Evolutionary conservation across 2,113 vertebrate genomes (phyloP), one percentile per base, ranked within the genome.

Genomic region (Phaetusa simplex): DNA sequence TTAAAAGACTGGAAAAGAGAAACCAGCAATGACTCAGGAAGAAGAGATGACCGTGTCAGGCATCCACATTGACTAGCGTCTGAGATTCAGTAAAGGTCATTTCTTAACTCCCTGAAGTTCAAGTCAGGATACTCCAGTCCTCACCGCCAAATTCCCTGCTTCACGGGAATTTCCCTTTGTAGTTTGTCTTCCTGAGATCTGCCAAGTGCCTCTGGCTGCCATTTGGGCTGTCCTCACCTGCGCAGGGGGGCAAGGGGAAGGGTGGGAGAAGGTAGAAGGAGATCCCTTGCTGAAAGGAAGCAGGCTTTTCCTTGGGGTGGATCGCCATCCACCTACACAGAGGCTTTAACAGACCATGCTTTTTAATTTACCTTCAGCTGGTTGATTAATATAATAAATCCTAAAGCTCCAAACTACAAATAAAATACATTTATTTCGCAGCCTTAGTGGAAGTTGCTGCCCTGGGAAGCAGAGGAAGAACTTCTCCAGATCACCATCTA

Each of bases 171-270:
- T 73, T 55, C 34, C 8, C 20, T 45, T 72, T 7, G 1, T 21
- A 9, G 7, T 55, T 67, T 69, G 18, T 17, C 40, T 67, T 93
- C 8, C 56, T 13, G 6, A 80, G 40, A 29, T 34, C 45, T 77
- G 40, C 24, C 0, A 2, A 43, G 26, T 58, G 34, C 7, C 7
- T 49, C 36, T 21, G 24, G 27, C 36, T 88, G 40, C 78, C 2
- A 2, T 87, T 58, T 85, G 36, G 23, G 27, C 49, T 64, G 29
- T 65, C 38, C 12, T 79, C 11, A 38, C 6, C 34, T n/a, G 43
- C 1, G 1, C 0, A 1, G 14, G 9, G 8, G 10, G 9, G 1
- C 13, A 20, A 87, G 9, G 40, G 21, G 19, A 56, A 90, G 56
- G 26, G 26, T 49, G 49, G 62, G n/a, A 64, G 52, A 62, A 76